Percentiles rank a stretch among this genome's conserved stretches.
Evolutionary conservation across 2,113 vertebrate genomes (phyloP).

Genomic region (Paracanthobrama guichenoti): DNA sequence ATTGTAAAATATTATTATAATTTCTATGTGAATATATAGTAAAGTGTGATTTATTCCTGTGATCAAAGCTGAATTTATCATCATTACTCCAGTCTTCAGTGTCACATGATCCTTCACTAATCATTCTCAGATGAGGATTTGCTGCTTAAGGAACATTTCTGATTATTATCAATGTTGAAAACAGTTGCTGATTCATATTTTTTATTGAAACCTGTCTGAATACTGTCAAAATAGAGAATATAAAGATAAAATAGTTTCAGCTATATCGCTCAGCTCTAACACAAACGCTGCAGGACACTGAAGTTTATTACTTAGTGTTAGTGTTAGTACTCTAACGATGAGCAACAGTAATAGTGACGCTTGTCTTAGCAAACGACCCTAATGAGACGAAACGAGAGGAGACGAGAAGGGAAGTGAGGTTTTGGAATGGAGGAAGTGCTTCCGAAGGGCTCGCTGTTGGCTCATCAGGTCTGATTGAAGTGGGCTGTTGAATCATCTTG

Average conservation of each 20-base stretch:
- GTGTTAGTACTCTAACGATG: not conserved
- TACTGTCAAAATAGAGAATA: not conserved
- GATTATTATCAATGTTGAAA: not conserved
- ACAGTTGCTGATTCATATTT: not conserved
- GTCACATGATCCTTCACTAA: not conserved
- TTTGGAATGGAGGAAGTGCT: not conserved
- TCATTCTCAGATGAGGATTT: not conserved
- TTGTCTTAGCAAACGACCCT: conserved; percentile 5
- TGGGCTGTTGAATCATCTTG: conserved; percentile 52
- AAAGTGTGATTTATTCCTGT: not conserved
- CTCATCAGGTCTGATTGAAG: conserved; percentile 53
- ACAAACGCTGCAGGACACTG: not conserved
- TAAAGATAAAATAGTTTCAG: not conserved
- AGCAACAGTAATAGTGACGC: conserved; percentile 19
- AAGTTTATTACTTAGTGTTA: not conserved
- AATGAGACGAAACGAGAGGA: not conserved
- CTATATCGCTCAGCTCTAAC: not conserved
- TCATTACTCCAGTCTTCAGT: not conserved
- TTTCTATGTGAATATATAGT: not conserved
- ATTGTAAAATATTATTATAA: not conserved
- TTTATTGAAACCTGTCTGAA: not conserved
- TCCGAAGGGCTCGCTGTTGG: not conserved
- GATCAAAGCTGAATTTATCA: not conserved
- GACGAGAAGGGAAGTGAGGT: not conserved
- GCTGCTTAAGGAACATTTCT: not conserved